Conservation (phyloP, 2,888 invertebrate species). For the Macroteleia sp. region DNA sequence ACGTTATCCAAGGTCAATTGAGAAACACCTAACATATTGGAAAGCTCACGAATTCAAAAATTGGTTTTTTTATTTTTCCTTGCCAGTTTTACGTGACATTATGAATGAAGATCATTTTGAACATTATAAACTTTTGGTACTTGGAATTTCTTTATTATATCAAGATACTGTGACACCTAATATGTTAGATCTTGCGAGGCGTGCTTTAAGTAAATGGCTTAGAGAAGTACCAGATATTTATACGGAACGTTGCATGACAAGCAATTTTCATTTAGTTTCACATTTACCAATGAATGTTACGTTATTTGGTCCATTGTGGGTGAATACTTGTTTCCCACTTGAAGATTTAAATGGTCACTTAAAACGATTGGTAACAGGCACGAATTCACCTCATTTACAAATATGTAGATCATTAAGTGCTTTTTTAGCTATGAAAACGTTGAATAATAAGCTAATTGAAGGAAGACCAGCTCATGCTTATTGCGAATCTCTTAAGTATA, state of each 20-base stretch:
- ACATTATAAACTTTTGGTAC: conserved; percentile 54
- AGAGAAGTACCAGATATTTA: neutral
- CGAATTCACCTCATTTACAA: conserved; percentile 28
- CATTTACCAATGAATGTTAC: no score
- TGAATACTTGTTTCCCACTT: no score
- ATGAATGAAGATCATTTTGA: conserved; percentile 38
- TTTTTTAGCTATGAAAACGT: conserved; percentile 21
- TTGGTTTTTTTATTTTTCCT: neutral
- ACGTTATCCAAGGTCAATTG: conserved; percentile 52
- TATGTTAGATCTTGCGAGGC: neutral
- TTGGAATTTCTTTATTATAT: conserved; percentile 53
- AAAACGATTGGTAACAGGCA: neutral
- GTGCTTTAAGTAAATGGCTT: neutral
- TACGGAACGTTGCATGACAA: neutral
- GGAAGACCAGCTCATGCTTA: no score
- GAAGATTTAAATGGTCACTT: no score
- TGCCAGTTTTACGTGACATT: neutral
- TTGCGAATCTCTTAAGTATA: no score
- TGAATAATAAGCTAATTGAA: neutral
- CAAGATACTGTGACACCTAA: neutral
- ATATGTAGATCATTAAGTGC: conserved; percentile 25
- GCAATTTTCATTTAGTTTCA: conserved; percentile 1
- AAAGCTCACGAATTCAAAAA: conserved; percentile 65
- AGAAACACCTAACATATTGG: conserved; percentile 41
- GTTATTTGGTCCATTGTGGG: no score